phyloP scores from a whole-genome alignment of 2,797 vertebrate species.

The Notoglanidium macrostoma region DNA sequence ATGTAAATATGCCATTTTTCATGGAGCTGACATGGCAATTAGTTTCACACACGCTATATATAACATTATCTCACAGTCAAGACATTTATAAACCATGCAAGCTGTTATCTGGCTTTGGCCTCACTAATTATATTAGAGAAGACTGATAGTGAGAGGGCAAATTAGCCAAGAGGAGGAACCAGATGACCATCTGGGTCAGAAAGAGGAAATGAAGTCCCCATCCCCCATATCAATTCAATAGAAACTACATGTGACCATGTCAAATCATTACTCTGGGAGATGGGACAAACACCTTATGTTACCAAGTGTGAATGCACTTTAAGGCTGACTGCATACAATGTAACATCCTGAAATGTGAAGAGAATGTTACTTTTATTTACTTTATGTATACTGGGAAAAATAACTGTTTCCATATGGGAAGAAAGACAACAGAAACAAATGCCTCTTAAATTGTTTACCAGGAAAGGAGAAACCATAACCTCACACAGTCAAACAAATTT shows the following conservation, averaged over 20 bases:
- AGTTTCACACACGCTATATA: background rate
- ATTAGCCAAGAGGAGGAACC: constrained; percentile 61
- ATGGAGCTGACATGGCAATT: background rate
- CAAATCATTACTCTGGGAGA: constrained; percentile 57
- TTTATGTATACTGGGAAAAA: background rate
- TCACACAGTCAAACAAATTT: background rate
- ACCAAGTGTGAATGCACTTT: constrained; percentile 27
- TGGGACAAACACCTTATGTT: constrained; percentile 53
- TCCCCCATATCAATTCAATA: constrained; percentile 78
- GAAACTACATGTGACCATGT: constrained; percentile 64
- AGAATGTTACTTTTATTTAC: background rate
- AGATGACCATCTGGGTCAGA: constrained; percentile 74
- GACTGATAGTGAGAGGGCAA: constrained; percentile 53
- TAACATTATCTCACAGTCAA: constrained; percentile 2
- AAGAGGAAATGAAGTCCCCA: constrained; percentile 72
- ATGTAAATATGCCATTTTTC: background rate
- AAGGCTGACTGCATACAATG: background rate
- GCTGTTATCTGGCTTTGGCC: constrained; percentile 55
- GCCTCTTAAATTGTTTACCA: background rate
- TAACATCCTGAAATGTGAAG: constrained; percentile 3
- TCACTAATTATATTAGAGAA: constrained; percentile 61
- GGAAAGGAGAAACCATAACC: background rate
- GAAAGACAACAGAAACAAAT: background rate
- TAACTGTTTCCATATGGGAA: background rate
- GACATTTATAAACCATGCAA: constrained; percentile 47